Conservation (phyloP, 2,113 vertebrate genomes). For the Oplegnathus fasciatus region DNA sequence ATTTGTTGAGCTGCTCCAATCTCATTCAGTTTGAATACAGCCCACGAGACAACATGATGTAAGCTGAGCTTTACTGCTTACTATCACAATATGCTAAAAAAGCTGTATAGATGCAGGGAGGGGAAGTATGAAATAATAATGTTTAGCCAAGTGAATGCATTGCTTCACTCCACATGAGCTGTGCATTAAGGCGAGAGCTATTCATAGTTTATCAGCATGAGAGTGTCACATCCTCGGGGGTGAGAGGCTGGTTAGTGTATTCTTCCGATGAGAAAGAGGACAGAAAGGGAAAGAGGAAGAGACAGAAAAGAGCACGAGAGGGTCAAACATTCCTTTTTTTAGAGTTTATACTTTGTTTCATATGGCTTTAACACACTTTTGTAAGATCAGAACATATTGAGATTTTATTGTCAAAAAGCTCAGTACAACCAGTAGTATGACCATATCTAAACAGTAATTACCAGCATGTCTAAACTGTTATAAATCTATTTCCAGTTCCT, state of each 20-base stretch:
- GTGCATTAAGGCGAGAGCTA: conserved; percentile 54
- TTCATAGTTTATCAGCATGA: conserved; percentile 55
- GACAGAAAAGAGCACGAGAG: conserved; percentile 16
- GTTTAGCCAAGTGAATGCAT: conserved; percentile 56
- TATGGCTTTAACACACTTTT: not conserved
- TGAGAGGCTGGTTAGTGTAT: conserved; percentile 47
- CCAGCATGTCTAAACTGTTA: conserved; percentile 11
- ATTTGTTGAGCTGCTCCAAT: conserved; percentile 1
- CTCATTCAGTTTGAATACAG: not conserved
- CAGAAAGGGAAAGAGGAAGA: conserved; percentile 6
- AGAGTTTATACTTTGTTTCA: conserved; percentile 12
- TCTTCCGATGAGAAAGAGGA: conserved; percentile 37
- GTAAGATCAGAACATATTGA: no score
- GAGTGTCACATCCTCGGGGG: conserved; percentile 42
- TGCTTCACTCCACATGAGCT: conserved; percentile 40
- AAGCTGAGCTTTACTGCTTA: conserved; percentile 25
- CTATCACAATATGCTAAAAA: conserved; percentile 44
- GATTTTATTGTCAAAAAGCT: not conserved
- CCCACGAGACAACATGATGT: not conserved
- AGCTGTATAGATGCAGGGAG: conserved; percentile 14
- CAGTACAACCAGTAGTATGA: not conserved
- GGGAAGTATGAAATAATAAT: conserved; percentile 54
- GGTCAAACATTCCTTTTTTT: not conserved
- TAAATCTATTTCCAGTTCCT: conserved; percentile 1
- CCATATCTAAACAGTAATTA: conserved; percentile 6